Percentiles rank a stretch among this genome's conserved stretches.
These are phyloP conservation scores for Morinoia aosen DNA, from an alignment of 2,888 invertebrate genomes.

Conservation along the genomic window DNA sequence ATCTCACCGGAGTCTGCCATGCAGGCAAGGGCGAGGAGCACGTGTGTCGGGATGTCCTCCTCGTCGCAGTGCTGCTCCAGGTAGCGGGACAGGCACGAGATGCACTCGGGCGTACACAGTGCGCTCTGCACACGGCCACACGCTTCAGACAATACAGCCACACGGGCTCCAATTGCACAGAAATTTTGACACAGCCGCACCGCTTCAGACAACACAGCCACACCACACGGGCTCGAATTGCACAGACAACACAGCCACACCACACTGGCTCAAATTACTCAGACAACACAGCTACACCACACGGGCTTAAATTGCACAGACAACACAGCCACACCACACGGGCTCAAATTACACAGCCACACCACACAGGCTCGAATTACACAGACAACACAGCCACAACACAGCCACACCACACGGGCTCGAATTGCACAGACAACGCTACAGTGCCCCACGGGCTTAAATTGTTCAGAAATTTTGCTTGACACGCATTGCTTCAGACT, in stretches of 20 bases:
- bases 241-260: neutral
- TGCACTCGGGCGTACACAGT: constrained; percentile 55
- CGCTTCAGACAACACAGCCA: neutral
- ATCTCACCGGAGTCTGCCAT: constrained; percentile 74
- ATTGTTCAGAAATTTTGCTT: too few relatives aligned
- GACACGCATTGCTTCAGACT: too few relatives aligned
- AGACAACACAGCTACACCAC: neutral
- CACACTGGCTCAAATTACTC: too few relatives aligned
- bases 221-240: too few relatives aligned
- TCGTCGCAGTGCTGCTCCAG: constrained; percentile 73
- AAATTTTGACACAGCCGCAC: neutral
- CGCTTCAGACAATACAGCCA: neutral
- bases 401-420: too few relatives aligned
- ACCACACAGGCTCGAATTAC: too few relatives aligned
- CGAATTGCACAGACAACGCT: neutral
- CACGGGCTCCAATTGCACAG: neutral
- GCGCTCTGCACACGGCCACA: neutral
- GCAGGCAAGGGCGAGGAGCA: constrained; percentile 74
- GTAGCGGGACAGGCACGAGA: constrained; percentile 74
- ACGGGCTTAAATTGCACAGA: neutral
- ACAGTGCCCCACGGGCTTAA: too few relatives aligned
- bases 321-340: neutral
- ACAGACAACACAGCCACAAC: neutral
- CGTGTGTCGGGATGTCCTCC: constrained; percentile 74
- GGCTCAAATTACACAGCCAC: neutral